Evolutionary conservation across 2,113 vertebrate species (phyloP), one percentile per base, ranked within the genome.

Genomic region (Buteo buteo): DNA sequence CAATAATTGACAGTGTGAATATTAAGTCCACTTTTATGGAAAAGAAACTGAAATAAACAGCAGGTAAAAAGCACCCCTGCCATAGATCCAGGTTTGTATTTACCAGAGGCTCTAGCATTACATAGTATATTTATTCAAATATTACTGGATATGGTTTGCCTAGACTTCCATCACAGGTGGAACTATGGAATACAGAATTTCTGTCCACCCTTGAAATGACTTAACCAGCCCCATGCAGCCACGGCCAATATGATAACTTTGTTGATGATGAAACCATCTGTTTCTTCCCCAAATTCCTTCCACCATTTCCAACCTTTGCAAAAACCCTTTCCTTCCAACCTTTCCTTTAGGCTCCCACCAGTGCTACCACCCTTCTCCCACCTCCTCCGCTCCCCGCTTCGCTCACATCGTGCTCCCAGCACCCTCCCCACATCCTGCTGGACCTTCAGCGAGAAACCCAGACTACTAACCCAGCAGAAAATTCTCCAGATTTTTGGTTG

Each of bases 211-310:
- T 62, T 31, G 34, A 65, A 69, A 83, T 20, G 8, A 44, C n/a
- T 77, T 47, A 44, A 69, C 11, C n/a, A 73, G 26, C 9, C 29
- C 45, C 26, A 6, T 0, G 12, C 32, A 76, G 70, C 32, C 54
- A 28, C 0, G 0, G 61, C 50, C 2, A 3, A 59, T 38, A 7
- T 3, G 42, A 9, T 3, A 52, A 38, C 17, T 79, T 40, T 3
- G 19, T 45, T 55, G n/a, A 55, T 32, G 57, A 1, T 22, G 22
- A 88, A 82, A 86, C 26, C 71, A 71, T 6, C 45, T 42, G 21
- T 45, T 90, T 42, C 42, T 82, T 62, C 55, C 25, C 19, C 40
- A 29, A 65, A 81, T n/a, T 45, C 59, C 36, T 26, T 38, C 29
- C 32, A 31, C 8, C 3, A 5, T 38, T 40, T 62, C 22, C 32